These are phyloP conservation scores for Barbus barbus DNA, from an alignment of 2,113 vertebrate genomes.

Conservation along the genomic window DNA sequence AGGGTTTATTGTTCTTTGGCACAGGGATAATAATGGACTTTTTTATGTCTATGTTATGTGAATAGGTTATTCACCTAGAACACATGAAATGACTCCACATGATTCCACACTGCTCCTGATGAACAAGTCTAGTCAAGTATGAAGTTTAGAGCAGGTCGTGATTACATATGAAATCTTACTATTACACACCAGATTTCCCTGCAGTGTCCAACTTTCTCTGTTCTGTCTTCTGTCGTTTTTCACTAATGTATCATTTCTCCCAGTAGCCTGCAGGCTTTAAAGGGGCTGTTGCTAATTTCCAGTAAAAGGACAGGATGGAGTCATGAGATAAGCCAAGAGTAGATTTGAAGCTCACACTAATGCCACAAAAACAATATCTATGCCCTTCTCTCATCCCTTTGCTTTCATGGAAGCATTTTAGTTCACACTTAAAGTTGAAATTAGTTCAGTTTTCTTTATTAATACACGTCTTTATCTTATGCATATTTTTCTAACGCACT, in stretches of 20 bases:
- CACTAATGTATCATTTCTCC: background rate
- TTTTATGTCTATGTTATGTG: background rate
- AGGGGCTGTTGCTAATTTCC: slow-evolving; percentile 33
- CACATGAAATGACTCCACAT: background rate
- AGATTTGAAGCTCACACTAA: slow-evolving; percentile 32
- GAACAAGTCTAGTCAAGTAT: too few species aligned
- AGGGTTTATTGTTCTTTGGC: too few species aligned
- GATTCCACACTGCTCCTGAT: too few species aligned
- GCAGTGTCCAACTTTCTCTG: slow-evolving; percentile 57
- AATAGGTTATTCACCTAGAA: background rate
- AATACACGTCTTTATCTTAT: background rate
- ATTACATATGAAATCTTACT: background rate
- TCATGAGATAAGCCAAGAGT: background rate
- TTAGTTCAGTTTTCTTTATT: background rate
- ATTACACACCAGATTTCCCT: background rate
- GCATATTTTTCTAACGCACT: background rate
- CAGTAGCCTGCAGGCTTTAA: background rate
- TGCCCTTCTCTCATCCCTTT: background rate
- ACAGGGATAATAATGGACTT: too few species aligned
- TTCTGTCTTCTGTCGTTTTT: slow-evolving; percentile 47
- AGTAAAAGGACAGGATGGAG: slow-evolving; percentile 33
- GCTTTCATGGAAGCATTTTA: background rate
- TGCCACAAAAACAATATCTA: background rate
- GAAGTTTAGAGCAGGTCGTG: background rate
- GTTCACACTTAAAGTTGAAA: background rate